These are phyloP conservation scores for Andricus grossulariae DNA, from an alignment of 1,140 invertebrate genomes.

Conservation along the genomic window DNA sequence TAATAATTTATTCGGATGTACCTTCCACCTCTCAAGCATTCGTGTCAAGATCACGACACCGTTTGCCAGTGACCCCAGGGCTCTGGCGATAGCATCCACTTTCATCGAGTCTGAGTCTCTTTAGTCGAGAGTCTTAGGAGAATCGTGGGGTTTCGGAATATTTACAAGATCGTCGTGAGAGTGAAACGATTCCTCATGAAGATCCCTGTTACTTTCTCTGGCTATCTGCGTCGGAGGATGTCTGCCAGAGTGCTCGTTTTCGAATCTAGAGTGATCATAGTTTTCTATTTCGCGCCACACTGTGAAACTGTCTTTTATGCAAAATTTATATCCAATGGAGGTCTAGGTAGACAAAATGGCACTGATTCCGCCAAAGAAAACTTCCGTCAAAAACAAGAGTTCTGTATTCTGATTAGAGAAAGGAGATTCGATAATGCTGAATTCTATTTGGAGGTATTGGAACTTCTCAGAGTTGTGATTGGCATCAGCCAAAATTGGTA, in stretches of 20 bases:
- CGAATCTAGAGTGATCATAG: neutral
- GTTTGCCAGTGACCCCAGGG: slow-evolving; percentile 55
- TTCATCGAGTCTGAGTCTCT: slow-evolving; percentile 47
- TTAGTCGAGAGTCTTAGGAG: slow-evolving; percentile 46
- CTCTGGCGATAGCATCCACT: slow-evolving; percentile 58
- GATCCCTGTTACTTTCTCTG: slow-evolving; percentile 57
- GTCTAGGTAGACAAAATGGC: slow-evolving; percentile 17
- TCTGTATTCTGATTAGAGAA: neutral
- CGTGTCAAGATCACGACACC: slow-evolving; percentile 58
- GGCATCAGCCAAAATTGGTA: neutral
- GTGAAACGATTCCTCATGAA: slow-evolving; percentile 56
- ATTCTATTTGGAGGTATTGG: too few relatives aligned
- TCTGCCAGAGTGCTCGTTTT: neutral
- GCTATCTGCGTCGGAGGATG: slow-evolving; percentile 12
- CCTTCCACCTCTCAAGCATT: slow-evolving; percentile 50
- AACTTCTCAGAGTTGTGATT: neutral
- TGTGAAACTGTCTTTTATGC: neutral
- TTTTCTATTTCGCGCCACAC: neutral
- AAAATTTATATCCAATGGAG: slow-evolving; percentile 9
- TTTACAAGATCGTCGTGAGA: slow-evolving; percentile 58
- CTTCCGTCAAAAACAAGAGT: neutral
- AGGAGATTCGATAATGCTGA: neutral
- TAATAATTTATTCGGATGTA: neutral
- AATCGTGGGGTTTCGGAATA: slow-evolving; percentile 56
- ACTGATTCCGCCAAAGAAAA: neutral